These are phyloP conservation scores for Crambe crambe DNA, from an alignment of 37 sponge, comb jelly and placozoan genomes.

Conservation along the genomic window DNA sequence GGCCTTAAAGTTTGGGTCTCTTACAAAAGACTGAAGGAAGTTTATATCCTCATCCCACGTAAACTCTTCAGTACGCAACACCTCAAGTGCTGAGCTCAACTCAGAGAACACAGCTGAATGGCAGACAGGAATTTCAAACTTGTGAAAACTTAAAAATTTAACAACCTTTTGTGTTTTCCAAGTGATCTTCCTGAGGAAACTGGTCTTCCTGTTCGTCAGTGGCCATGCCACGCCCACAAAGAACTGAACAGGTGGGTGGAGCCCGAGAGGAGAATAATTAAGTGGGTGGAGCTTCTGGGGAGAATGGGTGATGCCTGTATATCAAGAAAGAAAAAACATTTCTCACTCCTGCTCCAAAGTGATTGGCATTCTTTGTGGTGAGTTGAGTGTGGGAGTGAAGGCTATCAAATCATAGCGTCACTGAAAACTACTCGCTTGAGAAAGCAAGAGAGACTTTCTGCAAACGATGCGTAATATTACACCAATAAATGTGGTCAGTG, in stretches of 20 bases:
- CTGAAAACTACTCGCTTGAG: no score
- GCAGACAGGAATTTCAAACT: not conserved
- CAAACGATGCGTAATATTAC: no score
- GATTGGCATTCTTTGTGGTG: no score
- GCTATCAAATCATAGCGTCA: no score
- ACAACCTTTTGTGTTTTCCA: not conserved
- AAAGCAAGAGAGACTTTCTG: no score
- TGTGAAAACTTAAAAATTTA: no score
- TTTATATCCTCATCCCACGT: constrained; percentile 51
- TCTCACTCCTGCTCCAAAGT: no score
- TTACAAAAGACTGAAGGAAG: constrained; percentile 26
- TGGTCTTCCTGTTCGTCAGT: not conserved
- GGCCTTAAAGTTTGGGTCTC: constrained; percentile 19
- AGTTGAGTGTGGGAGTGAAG: no score
- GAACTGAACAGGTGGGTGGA: no score
- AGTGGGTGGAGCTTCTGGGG: not conserved
- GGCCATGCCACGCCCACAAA: no score
- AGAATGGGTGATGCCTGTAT: not conserved
- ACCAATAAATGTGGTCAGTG: no score
- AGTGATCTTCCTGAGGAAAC: not conserved
- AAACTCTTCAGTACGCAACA: constrained; percentile 27
- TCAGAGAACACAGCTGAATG: constrained; percentile 21
- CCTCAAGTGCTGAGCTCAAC: constrained; percentile 29
- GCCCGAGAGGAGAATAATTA: not conserved
- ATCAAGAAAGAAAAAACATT: not conserved